phyloP scores from a whole-genome alignment of 2,113 vertebrate genomes.

The Quiscalus mexicanus region DNA sequence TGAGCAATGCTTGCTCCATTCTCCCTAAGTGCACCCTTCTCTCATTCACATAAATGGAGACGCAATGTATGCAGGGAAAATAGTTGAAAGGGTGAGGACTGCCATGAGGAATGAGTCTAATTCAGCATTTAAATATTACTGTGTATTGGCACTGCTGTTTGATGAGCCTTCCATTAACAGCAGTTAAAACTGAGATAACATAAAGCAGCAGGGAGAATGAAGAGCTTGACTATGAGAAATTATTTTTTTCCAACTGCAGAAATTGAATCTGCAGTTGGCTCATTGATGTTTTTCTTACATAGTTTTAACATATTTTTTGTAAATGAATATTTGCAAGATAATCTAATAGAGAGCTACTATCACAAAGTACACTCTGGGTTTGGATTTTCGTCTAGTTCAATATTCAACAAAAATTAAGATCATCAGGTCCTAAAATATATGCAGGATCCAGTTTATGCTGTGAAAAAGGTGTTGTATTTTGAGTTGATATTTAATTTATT shows the following conservation, averaged over 20 bases:
- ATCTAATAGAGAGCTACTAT: background rate
- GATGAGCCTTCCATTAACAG: constrained; percentile 53
- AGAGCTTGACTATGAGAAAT: background rate
- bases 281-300: background rate
- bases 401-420: background rate
- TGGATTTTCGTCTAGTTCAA: background rate
- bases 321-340: background rate
- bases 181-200: constrained; percentile 44
- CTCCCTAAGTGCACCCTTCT: background rate
- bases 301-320: background rate
- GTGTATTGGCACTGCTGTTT: background rate
- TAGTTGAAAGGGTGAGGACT: background rate
- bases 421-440: background rate
- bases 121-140: constrained; percentile 28
- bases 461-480: background rate
- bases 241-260: background rate
- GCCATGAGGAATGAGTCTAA: background rate
- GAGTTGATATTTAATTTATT: background rate
- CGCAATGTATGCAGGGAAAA: background rate
- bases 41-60: background rate
- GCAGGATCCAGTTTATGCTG: background rate
- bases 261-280: constrained; percentile 20
- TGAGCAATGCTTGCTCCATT: background rate
- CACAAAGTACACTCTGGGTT: background rate
- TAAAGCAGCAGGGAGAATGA: constrained; percentile 36